Conservation (phyloP, 2,797 vertebrate species). For the Esox masquinongy region DNA sequence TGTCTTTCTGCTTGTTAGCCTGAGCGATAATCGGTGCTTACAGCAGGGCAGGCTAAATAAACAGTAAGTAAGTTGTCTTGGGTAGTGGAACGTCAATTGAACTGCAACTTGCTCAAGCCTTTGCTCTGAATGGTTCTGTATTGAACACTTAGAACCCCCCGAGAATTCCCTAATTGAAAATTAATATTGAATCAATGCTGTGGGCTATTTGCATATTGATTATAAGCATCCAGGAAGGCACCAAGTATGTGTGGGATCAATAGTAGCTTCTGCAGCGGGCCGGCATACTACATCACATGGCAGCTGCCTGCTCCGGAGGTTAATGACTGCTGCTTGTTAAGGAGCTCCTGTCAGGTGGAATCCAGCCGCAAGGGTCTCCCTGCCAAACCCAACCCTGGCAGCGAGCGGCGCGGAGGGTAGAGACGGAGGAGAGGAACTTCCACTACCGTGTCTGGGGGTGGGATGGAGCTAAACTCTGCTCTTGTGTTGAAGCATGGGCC, state of each 20-base stretch:
- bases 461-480: slow-evolving; percentile 11
- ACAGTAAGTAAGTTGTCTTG: slow-evolving; percentile 89
- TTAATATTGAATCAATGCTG: slow-evolving; percentile 99
- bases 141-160: slow-evolving; percentile 94
- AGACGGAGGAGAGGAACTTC: slow-evolving; percentile 26
- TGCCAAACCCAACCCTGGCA: slow-evolving; percentile 54
- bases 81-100: slow-evolving; percentile 81
- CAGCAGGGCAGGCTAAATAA: slow-evolving; percentile 83
- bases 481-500: slow-evolving; percentile 9
- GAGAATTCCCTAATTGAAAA: slow-evolving; percentile 99
- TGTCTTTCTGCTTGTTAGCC: slow-evolving; percentile 77
- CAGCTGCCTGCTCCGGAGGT: slow-evolving; percentile 75
- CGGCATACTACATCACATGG: slow-evolving; percentile 81
- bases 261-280: slow-evolving; percentile 87
- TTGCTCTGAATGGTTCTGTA: slow-evolving; percentile 90
- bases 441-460: slow-evolving; percentile 11
- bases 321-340: slow-evolving; percentile 85
- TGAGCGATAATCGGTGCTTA: slow-evolving; percentile 80
- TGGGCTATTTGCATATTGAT: slow-evolving; percentile 99
- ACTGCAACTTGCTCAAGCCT: slow-evolving; percentile 84
- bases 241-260: slow-evolving; percentile 93
- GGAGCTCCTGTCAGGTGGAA: slow-evolving; percentile 80
- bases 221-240: slow-evolving; percentile 99
- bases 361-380: slow-evolving; percentile 67
- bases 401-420: slow-evolving; percentile 49